These are phyloP conservation scores for Podarcis siculus DNA, from an alignment of 2,797 vertebrate genomes.

Conservation along the genomic window DNA sequence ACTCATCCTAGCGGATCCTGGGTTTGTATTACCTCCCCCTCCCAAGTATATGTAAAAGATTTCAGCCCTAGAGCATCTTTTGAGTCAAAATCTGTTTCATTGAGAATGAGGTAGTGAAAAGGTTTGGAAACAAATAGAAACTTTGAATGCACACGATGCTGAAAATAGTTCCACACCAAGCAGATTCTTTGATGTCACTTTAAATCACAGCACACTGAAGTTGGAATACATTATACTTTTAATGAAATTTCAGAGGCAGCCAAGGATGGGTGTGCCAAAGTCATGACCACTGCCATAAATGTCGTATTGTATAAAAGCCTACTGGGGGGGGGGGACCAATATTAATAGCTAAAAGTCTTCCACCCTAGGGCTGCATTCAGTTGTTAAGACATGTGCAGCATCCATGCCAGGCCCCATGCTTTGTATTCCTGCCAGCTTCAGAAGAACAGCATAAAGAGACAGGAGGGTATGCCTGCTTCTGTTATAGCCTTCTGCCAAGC, in stretches of 20 bases:
- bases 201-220: slow-evolving; percentile 18
- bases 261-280: slow-evolving; percentile 55
- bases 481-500: slow-evolving; percentile 36
- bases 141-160: neutral
- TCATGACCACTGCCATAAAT: slow-evolving; percentile 59
- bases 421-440: slow-evolving; percentile 53
- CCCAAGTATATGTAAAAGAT: too few species aligned
- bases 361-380: slow-evolving; percentile 28
- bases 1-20: too few species aligned
- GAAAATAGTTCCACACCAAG: slow-evolving; percentile 37
- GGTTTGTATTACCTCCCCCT: too few species aligned
- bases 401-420: neutral
- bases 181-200: slow-evolving; percentile 40
- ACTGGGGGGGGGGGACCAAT: slow-evolving; percentile 40
- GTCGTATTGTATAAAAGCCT: slow-evolving; percentile 64
- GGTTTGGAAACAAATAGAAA: slow-evolving; percentile 27
- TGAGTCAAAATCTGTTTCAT: slow-evolving; percentile 29
- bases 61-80: neutral
- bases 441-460: slow-evolving; percentile 39
- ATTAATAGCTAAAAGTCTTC: slow-evolving; percentile 47
- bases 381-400: slow-evolving; percentile 39
- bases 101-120: slow-evolving; percentile 26
- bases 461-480: neutral
- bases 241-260: slow-evolving; percentile 65
- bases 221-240: slow-evolving; percentile 29